Evolutionary conservation across 2,113 vertebrate species (phyloP), one percentile per base, ranked within the genome.

Genomic region (Hemiscyllium ocellatum): DNA sequence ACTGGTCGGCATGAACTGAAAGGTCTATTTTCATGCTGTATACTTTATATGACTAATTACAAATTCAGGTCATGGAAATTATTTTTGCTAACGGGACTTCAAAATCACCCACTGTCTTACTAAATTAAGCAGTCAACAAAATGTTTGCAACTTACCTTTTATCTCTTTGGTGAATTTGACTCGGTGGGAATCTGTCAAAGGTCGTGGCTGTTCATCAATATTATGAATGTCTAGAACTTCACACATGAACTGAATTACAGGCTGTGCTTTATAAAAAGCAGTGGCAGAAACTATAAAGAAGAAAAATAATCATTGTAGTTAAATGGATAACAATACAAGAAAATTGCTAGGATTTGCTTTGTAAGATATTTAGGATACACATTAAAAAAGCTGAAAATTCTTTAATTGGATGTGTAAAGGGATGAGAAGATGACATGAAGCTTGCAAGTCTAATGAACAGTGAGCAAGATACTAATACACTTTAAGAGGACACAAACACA

Each of bases 151-250:
- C 97, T 98, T 96, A 99, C 99, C 99, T 98, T 99, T 99, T 98
- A 99, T 99, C 98, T 99, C 99, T 99, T 99, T 99, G 98, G 99
- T 99, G 98, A 99, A 99, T 98, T 99, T 99, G 98, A 99, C 99
- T 97, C 99, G 97, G 97, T 99, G 99, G 96, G 99, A 99, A 98
- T 99, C 99, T 96, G 99, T 99, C 97, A 99, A 98, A 96, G 99
- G 99, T 96, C 99, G 98, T 47, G 99, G 99, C 97, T 99, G 99
- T 97, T 99, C 99, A 96, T 99, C 99, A 86, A 99, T 99, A 97
- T 99, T 99, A 98, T 99, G 99, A 97, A 99, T 99, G 98, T 99
- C 99, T 97, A 99, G 98, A 96, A 99, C 99, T 98, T 99, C 99
- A 98, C 99, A 99, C 99, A 99, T 99, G 97, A 99, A 99, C 97